These are phyloP conservation scores for Sebastes diaconus DNA, from an alignment of 2,797 vertebrate species.

Conservation along the genomic window DNA sequence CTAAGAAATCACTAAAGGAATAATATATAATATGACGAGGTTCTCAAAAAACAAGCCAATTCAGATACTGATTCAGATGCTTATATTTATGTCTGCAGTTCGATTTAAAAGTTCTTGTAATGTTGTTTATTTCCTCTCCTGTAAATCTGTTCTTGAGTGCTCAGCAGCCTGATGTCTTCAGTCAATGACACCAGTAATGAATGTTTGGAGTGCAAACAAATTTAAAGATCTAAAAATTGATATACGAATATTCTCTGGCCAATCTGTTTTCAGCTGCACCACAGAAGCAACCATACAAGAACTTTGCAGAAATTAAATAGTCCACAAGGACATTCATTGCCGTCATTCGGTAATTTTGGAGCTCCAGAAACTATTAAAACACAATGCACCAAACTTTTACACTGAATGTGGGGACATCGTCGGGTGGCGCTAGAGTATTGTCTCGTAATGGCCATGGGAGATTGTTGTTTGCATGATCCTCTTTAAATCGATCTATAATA, in stretches of 20 bases:
- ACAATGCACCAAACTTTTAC: neutral
- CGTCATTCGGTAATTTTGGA: neutral
- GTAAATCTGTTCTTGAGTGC: slow-evolving; percentile 3
- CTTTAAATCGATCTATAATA: too few species aligned
- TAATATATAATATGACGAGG: neutral
- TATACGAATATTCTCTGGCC: neutral
- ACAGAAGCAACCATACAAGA: neutral
- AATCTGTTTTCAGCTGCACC: neutral
- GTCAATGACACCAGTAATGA: slow-evolving; percentile 18
- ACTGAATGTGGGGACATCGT: neutral
- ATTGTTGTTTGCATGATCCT: too few species aligned
- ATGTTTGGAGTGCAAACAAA: slow-evolving; percentile 6
- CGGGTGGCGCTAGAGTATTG: too few species aligned
- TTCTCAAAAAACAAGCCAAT: neutral
- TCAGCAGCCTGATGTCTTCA: neutral
- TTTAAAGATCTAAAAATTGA: neutral
- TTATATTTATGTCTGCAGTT: neutral
- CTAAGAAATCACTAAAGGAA: neutral
- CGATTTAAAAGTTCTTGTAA: neutral
- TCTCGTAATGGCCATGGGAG: too few species aligned
- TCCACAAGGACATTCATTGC: neutral
- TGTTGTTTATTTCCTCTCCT: neutral
- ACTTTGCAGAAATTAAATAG: neutral
- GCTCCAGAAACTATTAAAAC: neutral
- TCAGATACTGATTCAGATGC: neutral